A percentile compares a stretch with the other conserved stretches of the same genome.
These are phyloP conservation scores for Pitangus sulphuratus DNA, from an alignment of 2,797 vertebrate species.

Conservation along the genomic window DNA sequence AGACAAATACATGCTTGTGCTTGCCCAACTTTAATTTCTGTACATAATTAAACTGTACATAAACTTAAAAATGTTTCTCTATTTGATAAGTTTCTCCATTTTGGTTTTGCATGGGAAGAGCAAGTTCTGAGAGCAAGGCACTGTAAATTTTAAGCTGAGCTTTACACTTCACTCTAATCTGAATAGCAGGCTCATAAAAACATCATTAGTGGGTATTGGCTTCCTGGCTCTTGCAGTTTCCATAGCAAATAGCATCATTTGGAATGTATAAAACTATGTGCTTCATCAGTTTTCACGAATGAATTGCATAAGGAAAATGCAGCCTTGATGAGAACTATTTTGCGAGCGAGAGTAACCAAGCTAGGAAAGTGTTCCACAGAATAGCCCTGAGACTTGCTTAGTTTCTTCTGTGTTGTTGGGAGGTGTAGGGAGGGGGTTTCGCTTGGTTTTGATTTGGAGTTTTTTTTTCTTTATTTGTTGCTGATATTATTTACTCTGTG, in stretches of 20 bases:
- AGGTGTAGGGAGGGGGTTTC: background rate
- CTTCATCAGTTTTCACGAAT: background rate
- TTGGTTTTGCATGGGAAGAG: background rate
- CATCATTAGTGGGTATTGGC: background rate
- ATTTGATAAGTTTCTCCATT: background rate
- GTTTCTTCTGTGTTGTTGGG: background rate
- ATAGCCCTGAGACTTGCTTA: background rate
- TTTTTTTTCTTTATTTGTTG: background rate
- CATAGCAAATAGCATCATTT: background rate
- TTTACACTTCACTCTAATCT: background rate
- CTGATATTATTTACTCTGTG: background rate
- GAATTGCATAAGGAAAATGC: background rate
- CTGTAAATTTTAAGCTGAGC: background rate
- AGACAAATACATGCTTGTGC: background rate
- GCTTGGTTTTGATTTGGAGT: rapidly evolving
- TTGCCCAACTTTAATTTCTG: background rate
- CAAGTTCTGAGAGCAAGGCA: background rate
- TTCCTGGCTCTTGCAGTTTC: background rate
- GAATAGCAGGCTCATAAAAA: background rate
- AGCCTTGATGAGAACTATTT: background rate
- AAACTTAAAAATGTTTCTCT: background rate
- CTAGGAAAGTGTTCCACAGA: background rate
- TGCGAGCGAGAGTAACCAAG: background rate
- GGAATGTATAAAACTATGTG: background rate
- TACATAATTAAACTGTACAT: background rate